Evolutionary conservation across 2,888 invertebrate species (phyloP), one percentile per base, ranked within the genome.

Genomic region (Agriopis aurantiaria): DNA sequence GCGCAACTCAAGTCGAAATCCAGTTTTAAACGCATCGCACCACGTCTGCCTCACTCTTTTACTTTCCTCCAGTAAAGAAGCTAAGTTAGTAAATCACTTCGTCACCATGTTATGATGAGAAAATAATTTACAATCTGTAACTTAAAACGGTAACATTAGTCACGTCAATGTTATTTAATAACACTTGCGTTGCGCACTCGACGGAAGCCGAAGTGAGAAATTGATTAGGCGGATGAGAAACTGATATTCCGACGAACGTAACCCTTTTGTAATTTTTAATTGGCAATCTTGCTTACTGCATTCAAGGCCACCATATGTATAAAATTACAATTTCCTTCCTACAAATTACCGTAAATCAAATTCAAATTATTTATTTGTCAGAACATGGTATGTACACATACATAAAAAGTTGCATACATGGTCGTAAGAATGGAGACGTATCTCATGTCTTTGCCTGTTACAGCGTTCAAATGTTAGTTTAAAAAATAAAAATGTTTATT

Each of bases 201-300:
- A 9, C 65, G 53, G 59, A 40, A 51, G 41, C 46, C 17, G 14
- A 53, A 14, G 8, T 51, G 23, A 17, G 52, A 52, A 51, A 65
- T 60, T 51, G 53, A 49, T 49, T 23, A 51, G 11, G 45, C 60
- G 60, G 65, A 65, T 51, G 60, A 60, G 64, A 65, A 65, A 69
- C 51, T n/a, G 23, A 59, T 55, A 46, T 45, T 59, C 48, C 17
- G 23, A 49, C 55, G 57, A 55, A 46, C 55, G 17, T 53, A 43
- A 41, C 17, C 55, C 8, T n/a, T 40, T 12, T 40, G 12, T 14
- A 12, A 40, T 11, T 40, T 51, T 51, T 40, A 46, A 33, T 51
- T 45, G 4, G 23, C 9, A 9, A 41, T 41, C 12, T 49, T 49
- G 14, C 3, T n/a, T n/a, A 49, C 33, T 49, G 40, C 11, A 49